Percentiles rank a stretch among this genome's conserved stretches.
phyloP scores from a whole-genome alignment of 2,888 invertebrate species.

The Rhagonycha lutea region DNA sequence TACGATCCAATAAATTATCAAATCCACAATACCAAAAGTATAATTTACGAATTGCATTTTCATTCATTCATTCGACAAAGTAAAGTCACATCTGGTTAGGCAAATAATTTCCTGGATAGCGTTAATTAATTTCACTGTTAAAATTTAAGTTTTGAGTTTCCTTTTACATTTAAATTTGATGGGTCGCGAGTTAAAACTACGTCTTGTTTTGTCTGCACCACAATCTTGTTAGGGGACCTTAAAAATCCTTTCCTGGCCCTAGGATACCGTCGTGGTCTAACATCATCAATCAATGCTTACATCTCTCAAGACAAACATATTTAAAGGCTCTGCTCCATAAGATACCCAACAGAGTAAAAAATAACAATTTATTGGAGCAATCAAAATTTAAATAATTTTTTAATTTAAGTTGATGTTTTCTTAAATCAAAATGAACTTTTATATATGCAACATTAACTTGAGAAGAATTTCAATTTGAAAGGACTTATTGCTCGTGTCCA shows the following conservation, averaged over 20 bases:
- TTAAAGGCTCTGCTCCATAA: neutral
- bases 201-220: neutral
- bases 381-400: neutral
- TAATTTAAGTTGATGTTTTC: neutral
- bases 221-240: neutral
- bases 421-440: neutral
- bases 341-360: neutral
- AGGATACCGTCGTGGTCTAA: neutral
- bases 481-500: neutral
- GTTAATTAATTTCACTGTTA: neutral
- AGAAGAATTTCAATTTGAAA: neutral
- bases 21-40: neutral
- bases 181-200: neutral
- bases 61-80: neutral
- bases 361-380: neutral
- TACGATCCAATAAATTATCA: conserved; percentile 8
- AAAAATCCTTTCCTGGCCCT: neutral
- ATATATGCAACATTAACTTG: neutral
- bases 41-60: neutral
- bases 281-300: neutral
- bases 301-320: neutral
- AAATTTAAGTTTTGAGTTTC: neutral
- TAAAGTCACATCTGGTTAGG: neutral
- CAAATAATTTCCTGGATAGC: neutral
- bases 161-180: neutral